Conservation (phyloP, 2,888 invertebrate genomes). For the Tolmerus cingulatus region DNA sequence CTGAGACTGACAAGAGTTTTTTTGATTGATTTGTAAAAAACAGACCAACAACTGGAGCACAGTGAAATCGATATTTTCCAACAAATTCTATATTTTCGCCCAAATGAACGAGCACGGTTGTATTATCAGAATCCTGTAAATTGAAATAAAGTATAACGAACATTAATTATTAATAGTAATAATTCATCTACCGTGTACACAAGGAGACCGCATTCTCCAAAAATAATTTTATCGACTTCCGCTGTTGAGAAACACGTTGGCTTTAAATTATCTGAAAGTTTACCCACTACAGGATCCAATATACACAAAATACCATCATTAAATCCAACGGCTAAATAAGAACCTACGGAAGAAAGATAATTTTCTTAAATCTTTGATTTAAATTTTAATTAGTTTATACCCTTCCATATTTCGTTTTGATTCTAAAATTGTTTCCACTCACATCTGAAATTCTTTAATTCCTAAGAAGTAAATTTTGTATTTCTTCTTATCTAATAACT, state of each 20-base stretch:
- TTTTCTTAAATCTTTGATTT: neutral
- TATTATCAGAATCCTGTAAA: slow-evolving; percentile 66
- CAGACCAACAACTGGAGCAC: slow-evolving; percentile 65
- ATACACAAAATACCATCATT: slow-evolving; percentile 69
- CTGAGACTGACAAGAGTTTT: slow-evolving; percentile 67
- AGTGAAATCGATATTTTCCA: slow-evolving; percentile 73
- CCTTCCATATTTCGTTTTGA: too few relatives aligned
- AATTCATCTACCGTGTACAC: neutral
- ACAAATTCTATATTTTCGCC: slow-evolving; percentile 65
- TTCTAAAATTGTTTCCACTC: too few relatives aligned
- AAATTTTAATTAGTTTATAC: too few relatives aligned
- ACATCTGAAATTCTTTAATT: too few relatives aligned
- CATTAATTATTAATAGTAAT: neutral
- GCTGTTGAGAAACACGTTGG: slow-evolving; percentile 64
- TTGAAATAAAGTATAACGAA: neutral
- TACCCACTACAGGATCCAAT: slow-evolving; percentile 68
- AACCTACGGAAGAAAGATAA: slow-evolving; percentile 57
- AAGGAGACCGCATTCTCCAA: neutral
- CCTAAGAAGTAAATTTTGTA: too few relatives aligned
- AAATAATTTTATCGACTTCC: neutral
- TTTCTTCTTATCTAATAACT: too few relatives aligned
- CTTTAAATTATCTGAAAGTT: slow-evolving; percentile 59
- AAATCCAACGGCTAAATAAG: slow-evolving; percentile 69
- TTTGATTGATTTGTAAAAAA: slow-evolving; percentile 55
- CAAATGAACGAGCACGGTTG: slow-evolving; percentile 66